A percentile compares a stretch with the other conserved stretches of the same genome.
Evolutionary conservation across 2,797 vertebrate species (phyloP).

Genomic region (Darevskia mixta): DNA sequence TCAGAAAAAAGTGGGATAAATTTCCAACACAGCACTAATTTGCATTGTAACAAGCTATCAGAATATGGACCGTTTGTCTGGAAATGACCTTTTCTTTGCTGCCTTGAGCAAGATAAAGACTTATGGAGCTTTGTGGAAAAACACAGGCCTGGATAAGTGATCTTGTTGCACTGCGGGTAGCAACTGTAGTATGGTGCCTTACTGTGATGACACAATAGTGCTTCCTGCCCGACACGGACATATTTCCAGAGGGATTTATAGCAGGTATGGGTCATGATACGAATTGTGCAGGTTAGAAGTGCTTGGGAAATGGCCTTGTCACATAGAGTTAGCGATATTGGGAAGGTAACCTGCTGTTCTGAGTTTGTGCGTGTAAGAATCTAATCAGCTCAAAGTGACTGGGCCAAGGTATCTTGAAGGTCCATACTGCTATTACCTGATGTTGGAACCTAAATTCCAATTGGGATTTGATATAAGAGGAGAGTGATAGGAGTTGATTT

Average conservation of each 20-base stretch:
- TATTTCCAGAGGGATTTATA: no score
- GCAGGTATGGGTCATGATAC: no score
- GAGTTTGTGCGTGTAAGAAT: neutral
- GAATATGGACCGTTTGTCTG: no score
- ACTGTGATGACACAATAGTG: no score
- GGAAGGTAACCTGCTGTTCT: neutral
- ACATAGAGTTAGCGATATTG: neutral
- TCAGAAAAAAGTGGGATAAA: no score
- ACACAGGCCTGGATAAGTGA: neutral
- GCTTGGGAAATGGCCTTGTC: neutral
- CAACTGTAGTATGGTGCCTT: no score
- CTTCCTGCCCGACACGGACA: no score
- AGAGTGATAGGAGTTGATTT: neutral
- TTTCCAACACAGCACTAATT: no score
- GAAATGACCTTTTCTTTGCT: neutral
- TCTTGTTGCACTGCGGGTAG: neutral
- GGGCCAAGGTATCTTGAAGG: neutral
- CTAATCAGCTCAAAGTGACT: neutral
- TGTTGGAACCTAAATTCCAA: neutral
- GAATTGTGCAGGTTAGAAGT: neutral
- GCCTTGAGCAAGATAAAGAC: neutral
- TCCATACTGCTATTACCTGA: neutral
- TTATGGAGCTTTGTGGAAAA: neutral
- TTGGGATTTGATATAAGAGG: neutral
- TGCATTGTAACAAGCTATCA: no score